Base-by-base conservation (phyloP, 2,113 vertebrate genomes). In the Labrus mixtus region DNA sequence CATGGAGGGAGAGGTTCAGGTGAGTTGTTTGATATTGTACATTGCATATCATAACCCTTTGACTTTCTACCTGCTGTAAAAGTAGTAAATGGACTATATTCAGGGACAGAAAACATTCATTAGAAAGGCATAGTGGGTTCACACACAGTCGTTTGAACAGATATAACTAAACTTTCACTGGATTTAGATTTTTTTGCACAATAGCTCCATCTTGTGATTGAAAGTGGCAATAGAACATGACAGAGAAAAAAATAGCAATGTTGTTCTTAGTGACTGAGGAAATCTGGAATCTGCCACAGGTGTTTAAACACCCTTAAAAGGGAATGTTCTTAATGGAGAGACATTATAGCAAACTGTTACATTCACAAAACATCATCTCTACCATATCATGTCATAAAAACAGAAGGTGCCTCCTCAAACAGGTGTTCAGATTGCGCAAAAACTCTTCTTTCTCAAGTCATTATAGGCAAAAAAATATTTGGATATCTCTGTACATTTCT, bases 1-100 rank as follows among this genome's bases (percentile, higher is more conserved):
- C 89, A 99, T 99, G 98, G 98, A 99, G 91, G 97, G 97, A 81
- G 98, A 99, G 76, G 79, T 99, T 55, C 97, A 99, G 96, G 98
- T 99, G 63, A 55, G 89, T 58, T 17, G 7, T 15, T 1, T 73
- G 0, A 51, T 0, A 33, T 51, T 37, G 23, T 16, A 54, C 25
- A 33, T 56, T 11, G 2, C 20, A 41, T 62, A 12, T n/a, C n/a
- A 16, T 2, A 36, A 19, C 7, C 43, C 19, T 39, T 37, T 39
- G 41, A 76, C 22, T 22, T 57, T 23, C 65, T 33, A 78, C 58
- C 71, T 68, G 37, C 39, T 17, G 45, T 12, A 16, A 56, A 39
- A 19, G n/a, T 10, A 23, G 11, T 6, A 3, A 19, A 25, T 20
- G 19, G 29, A 23, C 43, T 58, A 17, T 6, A 19, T 25, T 7